These are phyloP conservation scores for Etheostoma nigrum DNA, from an alignment of 2,797 vertebrate genomes.

Conservation along the genomic window DNA sequence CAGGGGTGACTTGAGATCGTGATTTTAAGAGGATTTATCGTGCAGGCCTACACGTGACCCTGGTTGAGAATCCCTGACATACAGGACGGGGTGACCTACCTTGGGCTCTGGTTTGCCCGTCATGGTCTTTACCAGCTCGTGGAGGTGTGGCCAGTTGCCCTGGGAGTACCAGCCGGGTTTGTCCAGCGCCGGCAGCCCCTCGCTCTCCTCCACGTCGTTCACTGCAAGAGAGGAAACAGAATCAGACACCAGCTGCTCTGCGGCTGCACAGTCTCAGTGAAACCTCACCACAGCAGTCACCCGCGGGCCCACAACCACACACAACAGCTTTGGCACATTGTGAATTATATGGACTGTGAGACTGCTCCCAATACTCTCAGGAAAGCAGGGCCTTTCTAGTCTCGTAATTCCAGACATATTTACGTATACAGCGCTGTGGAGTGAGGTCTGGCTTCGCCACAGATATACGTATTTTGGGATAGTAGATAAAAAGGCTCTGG, in stretches of 20 bases:
- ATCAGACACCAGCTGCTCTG: slow-evolving; percentile 14
- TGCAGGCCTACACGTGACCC: no score
- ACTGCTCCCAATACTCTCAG: background rate
- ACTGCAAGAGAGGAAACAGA: slow-evolving; percentile 79
- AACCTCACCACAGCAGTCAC: slow-evolving; percentile 32
- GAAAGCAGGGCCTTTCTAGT: background rate
- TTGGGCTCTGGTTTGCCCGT: slow-evolving; percentile 92
- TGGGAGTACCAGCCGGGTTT: slow-evolving; percentile 98
- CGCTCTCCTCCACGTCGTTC: slow-evolving; percentile 90
- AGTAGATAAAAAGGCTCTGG: no score
- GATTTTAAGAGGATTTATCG: no score
- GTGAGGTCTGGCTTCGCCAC: no score
- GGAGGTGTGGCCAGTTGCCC: slow-evolving; percentile 93
- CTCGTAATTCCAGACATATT: no score
- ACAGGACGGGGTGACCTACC: slow-evolving; percentile 78
- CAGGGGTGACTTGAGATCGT: no score
- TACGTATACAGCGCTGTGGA: no score
- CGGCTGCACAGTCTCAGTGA: slow-evolving; percentile 17
- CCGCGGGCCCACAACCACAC: slow-evolving; percentile 20
- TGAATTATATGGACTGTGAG: slow-evolving; percentile 1
- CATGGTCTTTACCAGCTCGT: slow-evolving; percentile 92
- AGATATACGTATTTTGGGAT: no score
- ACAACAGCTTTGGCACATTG: background rate
- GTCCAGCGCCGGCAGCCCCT: slow-evolving; percentile 88
- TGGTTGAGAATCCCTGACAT: background rate